phyloP scores from a whole-genome alignment of 1,140 invertebrate genomes.

The Drosophila insularis region DNA sequence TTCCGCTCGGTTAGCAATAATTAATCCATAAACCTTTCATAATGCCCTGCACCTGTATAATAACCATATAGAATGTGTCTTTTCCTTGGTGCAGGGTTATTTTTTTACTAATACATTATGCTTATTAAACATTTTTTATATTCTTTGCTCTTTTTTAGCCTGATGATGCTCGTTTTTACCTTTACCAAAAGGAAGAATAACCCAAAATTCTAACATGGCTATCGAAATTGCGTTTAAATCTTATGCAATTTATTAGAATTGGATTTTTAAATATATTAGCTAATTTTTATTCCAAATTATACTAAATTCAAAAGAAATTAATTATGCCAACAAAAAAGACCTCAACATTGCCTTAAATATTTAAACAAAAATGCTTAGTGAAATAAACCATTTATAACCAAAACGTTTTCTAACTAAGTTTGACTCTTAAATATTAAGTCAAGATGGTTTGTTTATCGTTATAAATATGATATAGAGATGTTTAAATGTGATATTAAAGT shows the following conservation, averaged over 20 bases:
- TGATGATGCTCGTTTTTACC: neutral
- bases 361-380: neutral
- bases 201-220: neutral
- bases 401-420: neutral
- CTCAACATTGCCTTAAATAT: neutral
- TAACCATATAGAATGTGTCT: no score
- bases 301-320: neutral
- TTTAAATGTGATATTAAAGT: no score
- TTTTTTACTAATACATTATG: no score
- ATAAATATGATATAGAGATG: no score
- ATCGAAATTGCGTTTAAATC: neutral
- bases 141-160: neutral
- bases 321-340: neutral
- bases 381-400: neutral
- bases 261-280: neutral
- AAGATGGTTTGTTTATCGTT: no score
- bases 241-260: neutral
- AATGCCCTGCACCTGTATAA: no score
- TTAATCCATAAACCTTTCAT: no score
- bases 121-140: neutral
- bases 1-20: slow-evolving; percentile 92
- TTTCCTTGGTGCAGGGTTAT: no score
- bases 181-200: neutral
- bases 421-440: no score
- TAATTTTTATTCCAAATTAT: neutral